Evolutionary conservation across 2,888 invertebrate species (phyloP), one percentile per base, ranked within the genome.

Genomic region (Rotaria socialis): DNA sequence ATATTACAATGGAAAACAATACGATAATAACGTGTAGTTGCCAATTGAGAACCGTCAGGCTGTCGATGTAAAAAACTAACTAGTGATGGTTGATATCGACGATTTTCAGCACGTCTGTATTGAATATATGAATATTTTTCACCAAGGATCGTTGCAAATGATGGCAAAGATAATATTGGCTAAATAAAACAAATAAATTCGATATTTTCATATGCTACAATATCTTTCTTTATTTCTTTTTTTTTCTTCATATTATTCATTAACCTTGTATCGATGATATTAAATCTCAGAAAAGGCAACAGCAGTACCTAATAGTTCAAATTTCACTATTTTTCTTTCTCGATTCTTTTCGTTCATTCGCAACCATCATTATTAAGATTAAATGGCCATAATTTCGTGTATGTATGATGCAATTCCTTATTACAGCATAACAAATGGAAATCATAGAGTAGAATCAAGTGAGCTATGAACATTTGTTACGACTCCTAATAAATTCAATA

Each of bases 1-100:
- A 80, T 80, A 47, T 80, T 80, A 47, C 80, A 80, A 47, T 80
- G 80, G 19, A 80, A 80, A 47, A 80, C 80, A 80, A 80, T 80
- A 47, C 80, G 80, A 47, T 80, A 80, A n/a, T 80, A 80, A 47
- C 80, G 80, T 47, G 47, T 47, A 10, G n/a, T 80, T 10, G 80
- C 47, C 47, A 80, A 80, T 24, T 80, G 47, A 6, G 80, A n/a
- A 80, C 80, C 80, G 0, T 47, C n/a, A 2, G 80, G 80, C n/a
- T 80, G 80, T 80, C n/a, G 43, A 47, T 80, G 24, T n/a, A 80
- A 2, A 80, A 80, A 80, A n/a, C 80, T 80, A 14, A 80, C 24
- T 24, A 80, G 47, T 24, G 80, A 24, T 47, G 80, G 43, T n/a
- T n/a, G 43, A 47, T 47, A 47, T 11, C 47, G 47, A 47, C 47